Percentiles rank a stretch among this genome's conserved stretches.
These are phyloP conservation scores for Drosophila buzzatii DNA, from an alignment of 2,888 invertebrate genomes.

Conservation along the genomic window DNA sequence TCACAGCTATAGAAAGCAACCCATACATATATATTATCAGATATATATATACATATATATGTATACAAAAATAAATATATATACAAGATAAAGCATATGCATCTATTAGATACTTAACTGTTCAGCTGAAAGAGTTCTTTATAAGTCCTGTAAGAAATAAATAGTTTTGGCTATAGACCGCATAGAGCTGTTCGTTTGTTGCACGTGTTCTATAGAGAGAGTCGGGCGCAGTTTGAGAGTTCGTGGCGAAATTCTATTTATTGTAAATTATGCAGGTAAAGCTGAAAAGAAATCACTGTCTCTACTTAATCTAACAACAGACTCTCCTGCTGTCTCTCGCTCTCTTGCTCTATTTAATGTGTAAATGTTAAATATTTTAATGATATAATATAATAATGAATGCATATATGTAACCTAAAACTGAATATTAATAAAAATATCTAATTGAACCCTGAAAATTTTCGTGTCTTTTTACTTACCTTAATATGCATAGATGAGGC, in stretches of 20 bases:
- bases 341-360: slow-evolving; percentile 49
- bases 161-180: slow-evolving; percentile 37
- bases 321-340: slow-evolving; percentile 1
- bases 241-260: slow-evolving; percentile 17
- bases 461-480: too few relatives aligned
- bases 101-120: slow-evolving; percentile 48
- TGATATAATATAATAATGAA: slow-evolving; percentile 34
- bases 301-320: background rate
- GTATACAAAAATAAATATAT: background rate
- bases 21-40: slow-evolving; percentile 9
- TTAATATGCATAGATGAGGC: too few relatives aligned
- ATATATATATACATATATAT: background rate
- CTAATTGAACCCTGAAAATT: slow-evolving; percentile 63
- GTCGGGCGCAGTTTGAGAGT: slow-evolving; percentile 28
- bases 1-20: slow-evolving; percentile 21
- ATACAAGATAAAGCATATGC: slow-evolving; percentile 14
- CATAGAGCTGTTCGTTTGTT: slow-evolving; percentile 33
- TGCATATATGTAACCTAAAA: slow-evolving; percentile 53
- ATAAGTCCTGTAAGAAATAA: slow-evolving; percentile 43
- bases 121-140: slow-evolving; percentile 61
- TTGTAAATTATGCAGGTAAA: slow-evolving; percentile 41
- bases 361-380: slow-evolving; percentile 72
- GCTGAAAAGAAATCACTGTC: slow-evolving; percentile 27
- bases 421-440: slow-evolving; percentile 65
- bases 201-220: slow-evolving; percentile 36